Conservation (phyloP, 2,797 vertebrate species). For the Gallinago nigripennis region DNA sequence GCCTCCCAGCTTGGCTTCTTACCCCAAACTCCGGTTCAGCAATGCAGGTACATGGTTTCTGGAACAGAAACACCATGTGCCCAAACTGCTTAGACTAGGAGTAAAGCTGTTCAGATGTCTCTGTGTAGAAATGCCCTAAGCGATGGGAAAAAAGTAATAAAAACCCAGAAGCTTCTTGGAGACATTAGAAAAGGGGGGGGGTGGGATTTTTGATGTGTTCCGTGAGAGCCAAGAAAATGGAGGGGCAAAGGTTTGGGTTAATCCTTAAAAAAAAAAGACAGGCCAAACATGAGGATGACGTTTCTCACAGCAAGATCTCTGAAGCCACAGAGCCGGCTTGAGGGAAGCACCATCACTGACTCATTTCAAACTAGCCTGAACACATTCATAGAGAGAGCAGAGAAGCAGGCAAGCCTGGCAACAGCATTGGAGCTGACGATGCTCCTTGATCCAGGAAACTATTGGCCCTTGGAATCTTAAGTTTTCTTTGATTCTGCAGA, state of each 20-base stretch:
- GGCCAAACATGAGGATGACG: not conserved
- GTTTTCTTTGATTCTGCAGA: constrained; percentile 62
- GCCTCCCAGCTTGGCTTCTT: constrained; percentile 28
- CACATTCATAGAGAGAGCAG: constrained; percentile 52
- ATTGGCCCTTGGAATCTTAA: constrained; percentile 43
- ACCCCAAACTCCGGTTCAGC: not conserved
- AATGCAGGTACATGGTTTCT: constrained; percentile 29
- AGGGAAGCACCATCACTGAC: constrained; percentile 32
- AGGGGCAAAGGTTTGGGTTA: not conserved
- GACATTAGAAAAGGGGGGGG: not conserved
- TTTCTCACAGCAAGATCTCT: constrained; percentile 3
- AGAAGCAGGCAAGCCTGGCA: constrained; percentile 33
- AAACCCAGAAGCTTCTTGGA: not conserved
- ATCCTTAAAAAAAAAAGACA: constrained; percentile 4
- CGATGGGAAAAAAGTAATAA: not conserved
- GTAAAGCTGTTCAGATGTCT: not conserved
- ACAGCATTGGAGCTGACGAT: constrained; percentile 2
- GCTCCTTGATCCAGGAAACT: constrained; percentile 46
- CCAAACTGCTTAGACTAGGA: not conserved
- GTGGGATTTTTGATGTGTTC: not conserved
- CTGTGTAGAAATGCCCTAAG: not conserved
- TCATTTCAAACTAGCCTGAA: constrained; percentile 52
- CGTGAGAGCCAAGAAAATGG: not conserved
- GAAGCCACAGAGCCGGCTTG: not conserved
- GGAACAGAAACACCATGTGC: not conserved